Evolutionary conservation across 2,113 vertebrate species (phyloP).

Genomic region (Hippocampus comes): DNA sequence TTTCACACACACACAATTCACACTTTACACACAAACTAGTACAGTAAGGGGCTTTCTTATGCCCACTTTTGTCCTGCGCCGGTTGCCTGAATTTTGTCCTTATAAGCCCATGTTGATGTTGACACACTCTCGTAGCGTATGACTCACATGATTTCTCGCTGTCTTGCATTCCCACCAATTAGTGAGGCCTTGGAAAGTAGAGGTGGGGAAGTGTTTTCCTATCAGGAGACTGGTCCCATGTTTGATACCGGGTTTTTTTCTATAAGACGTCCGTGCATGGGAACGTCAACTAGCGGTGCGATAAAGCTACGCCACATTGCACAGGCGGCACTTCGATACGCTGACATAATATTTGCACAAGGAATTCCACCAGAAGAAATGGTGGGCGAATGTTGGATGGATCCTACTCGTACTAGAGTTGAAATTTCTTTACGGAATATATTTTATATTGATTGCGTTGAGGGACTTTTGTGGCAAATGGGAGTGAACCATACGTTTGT

Average conservation of each 20-base stretch:
- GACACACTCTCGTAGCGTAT: slow-evolving; percentile 5
- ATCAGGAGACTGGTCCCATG: background rate
- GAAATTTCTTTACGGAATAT: background rate
- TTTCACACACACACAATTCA: background rate
- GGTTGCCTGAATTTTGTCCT: slow-evolving; percentile 43
- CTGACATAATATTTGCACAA: background rate
- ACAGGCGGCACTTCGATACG: background rate
- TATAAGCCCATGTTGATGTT: slow-evolving; percentile 53
- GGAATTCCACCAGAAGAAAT: background rate
- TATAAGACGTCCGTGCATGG: background rate
- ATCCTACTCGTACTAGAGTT: background rate
- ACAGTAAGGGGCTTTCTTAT: background rate
- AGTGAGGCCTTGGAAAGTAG: slow-evolving; percentile 27
- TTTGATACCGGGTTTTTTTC: background rate
- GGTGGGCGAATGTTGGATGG: background rate
- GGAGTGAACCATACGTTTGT: no score
- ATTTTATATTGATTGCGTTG: background rate
- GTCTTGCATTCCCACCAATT: slow-evolving; percentile 45
- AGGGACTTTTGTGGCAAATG: no score
- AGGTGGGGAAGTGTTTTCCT: background rate
- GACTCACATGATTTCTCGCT: slow-evolving; percentile 44
- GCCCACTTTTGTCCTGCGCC: slow-evolving; percentile 1
- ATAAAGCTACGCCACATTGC: background rate
- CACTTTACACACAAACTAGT: background rate
- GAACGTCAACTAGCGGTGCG: background rate